Evolutionary conservation across 2,888 invertebrate species (phyloP).

Genomic region (Acrocera orbiculus): DNA sequence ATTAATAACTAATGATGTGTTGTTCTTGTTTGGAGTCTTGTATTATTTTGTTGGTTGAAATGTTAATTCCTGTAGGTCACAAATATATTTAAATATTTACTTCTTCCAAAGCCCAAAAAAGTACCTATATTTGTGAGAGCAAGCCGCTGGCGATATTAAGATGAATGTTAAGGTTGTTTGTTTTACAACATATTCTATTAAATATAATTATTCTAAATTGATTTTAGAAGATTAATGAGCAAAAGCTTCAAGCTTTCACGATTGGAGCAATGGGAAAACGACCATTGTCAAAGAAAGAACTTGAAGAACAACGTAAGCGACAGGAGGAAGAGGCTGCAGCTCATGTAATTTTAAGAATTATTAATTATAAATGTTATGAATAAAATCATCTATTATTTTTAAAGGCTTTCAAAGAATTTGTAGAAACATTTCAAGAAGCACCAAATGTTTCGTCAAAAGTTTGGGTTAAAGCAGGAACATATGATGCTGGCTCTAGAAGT

Average conservation of each 20-base stretch:
- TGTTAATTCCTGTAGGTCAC: no score
- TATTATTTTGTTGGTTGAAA: no score
- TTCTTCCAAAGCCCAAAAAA: no score
- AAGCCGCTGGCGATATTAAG: no score
- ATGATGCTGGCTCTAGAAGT: constrained; percentile 87
- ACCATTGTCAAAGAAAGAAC: constrained; percentile 58
- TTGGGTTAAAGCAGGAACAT: constrained; percentile 96
- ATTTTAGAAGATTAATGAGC: constrained; percentile 44
- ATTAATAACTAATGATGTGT: no score
- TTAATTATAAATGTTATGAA: neutral
- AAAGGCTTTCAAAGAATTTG: constrained; percentile 90
- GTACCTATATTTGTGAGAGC: no score
- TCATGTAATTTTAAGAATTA: constrained; percentile 40
- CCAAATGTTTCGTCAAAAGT: constrained; percentile 67
- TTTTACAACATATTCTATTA: no score
- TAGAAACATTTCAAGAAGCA: constrained; percentile 87
- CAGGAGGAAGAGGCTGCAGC: constrained; percentile 84
- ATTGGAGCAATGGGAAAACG: constrained; percentile 56
- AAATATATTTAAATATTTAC: no score
- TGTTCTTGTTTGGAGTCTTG: no score
- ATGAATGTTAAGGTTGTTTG: no score
- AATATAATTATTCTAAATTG: constrained; percentile 15
- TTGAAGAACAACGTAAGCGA: constrained; percentile 72
- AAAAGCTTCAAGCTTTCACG: constrained; percentile 58
- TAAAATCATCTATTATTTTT: constrained; percentile 8